Conservation (phyloP, 2,888 invertebrate genomes). For the Glaucopsyche alexis region DNA sequence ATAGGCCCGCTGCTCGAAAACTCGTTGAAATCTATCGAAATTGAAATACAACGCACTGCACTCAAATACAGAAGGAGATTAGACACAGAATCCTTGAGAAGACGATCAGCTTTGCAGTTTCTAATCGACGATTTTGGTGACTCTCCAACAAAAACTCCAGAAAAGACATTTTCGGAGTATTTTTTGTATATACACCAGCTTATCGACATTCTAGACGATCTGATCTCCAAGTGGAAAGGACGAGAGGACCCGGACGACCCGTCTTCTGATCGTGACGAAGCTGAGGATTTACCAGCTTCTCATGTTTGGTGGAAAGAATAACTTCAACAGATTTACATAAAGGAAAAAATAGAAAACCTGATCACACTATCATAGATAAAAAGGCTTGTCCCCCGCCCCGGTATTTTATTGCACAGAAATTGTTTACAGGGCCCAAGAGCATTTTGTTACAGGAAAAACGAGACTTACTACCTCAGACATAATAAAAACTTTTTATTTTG, state of each 20-base stretch:
- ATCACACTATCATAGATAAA: too few relatives aligned
- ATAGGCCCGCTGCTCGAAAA: too few relatives aligned
- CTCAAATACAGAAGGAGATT: slow-evolving; percentile 31
- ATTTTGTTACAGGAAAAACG: too few relatives aligned
- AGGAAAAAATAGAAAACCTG: too few relatives aligned
- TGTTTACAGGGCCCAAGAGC: too few relatives aligned
- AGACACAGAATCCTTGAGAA: slow-evolving; percentile 31
- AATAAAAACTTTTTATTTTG: too few relatives aligned
- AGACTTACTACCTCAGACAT: too few relatives aligned
- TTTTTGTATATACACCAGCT: slow-evolving; percentile 25
- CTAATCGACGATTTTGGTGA: slow-evolving; percentile 32
- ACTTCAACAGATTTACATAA: too few relatives aligned
- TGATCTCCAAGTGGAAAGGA: slow-evolving; percentile 31
- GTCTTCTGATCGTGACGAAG: slow-evolving; percentile 32
- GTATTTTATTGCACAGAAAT: too few relatives aligned
- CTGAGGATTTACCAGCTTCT: slow-evolving; percentile 26
- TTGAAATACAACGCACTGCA: slow-evolving; percentile 33
- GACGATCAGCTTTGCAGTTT: slow-evolving; percentile 33
- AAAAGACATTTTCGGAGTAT: slow-evolving; percentile 20
- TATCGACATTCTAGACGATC: slow-evolving; percentile 29
- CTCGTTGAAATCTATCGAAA: neutral
- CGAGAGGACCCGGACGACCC: slow-evolving; percentile 30
- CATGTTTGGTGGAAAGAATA: neutral
- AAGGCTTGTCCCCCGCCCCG: too few relatives aligned
- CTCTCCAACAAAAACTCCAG: slow-evolving; percentile 11